phyloP scores from a whole-genome alignment of 30 jellyfish, hydroid and myxozoan genomes.

The Haliclystus octoradiatus region DNA sequence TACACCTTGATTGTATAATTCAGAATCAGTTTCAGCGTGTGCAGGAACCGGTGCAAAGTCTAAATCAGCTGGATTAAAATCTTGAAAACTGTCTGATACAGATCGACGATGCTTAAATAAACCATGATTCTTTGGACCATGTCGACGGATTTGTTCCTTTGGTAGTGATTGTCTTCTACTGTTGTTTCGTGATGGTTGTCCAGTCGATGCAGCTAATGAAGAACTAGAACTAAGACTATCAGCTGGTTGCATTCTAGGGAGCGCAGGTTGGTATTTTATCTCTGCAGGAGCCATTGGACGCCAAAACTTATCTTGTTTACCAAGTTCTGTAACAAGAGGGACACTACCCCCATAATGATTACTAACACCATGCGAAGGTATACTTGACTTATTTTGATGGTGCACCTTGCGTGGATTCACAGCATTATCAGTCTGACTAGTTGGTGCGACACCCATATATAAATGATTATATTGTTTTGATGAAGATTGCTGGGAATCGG shows the following conservation, averaged over 20 bases:
- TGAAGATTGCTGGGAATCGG: not conserved
- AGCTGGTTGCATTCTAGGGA: conserved; percentile 32
- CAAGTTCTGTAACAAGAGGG: not conserved
- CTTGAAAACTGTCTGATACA: conserved; percentile 10
- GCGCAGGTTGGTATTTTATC: conserved; percentile 17
- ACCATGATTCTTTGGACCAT: not conserved
- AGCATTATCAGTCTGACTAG: not conserved
- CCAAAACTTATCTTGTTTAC: conserved; percentile 11
- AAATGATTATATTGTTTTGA: not conserved
- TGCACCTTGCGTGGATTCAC: not conserved
- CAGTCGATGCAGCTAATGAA: conserved; percentile 49
- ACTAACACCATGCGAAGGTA: not conserved
- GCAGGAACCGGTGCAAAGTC: conserved; percentile 11
- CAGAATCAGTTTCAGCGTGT: conserved; percentile 64
- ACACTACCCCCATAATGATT: not conserved
- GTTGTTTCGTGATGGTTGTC: not conserved
- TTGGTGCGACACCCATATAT: not conserved
- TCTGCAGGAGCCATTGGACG: conserved; percentile 25
- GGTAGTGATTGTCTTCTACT: not conserved
- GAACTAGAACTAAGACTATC: conserved; percentile 91
- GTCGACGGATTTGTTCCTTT: not conserved
- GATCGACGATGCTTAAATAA: conserved; percentile 5
- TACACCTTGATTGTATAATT: conserved; percentile 14
- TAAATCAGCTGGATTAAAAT: conserved; percentile 32
- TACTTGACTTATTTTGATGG: not conserved